These are phyloP conservation scores for Dipodomys spectabilis DNA, from an alignment of 2,113 vertebrate genomes.

Conservation along the genomic window DNA sequence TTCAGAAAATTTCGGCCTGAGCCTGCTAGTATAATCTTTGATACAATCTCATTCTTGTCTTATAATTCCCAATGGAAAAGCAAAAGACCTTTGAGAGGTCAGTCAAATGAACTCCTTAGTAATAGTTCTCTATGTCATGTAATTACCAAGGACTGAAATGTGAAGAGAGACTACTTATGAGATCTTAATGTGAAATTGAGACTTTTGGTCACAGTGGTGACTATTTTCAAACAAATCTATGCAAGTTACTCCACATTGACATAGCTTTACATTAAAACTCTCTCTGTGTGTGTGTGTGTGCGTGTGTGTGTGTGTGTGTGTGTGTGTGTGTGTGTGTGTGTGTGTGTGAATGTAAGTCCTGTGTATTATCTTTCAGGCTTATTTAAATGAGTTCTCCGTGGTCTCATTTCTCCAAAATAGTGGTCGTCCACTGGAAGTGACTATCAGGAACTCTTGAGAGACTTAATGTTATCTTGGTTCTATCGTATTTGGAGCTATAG, in stretches of 20 bases:
- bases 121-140: neutral
- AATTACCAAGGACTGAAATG: neutral
- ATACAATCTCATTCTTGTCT: neutral
- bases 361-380: neutral
- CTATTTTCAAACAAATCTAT: neutral
- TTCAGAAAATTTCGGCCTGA: too few relatives aligned
- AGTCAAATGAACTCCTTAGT: neutral
- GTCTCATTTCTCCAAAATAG: neutral
- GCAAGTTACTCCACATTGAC: neutral
- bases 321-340: too few relatives aligned
- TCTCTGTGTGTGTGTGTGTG: neutral
- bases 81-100: neutral
- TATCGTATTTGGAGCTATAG: neutral
- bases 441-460: neutral
- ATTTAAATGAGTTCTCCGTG: neutral
- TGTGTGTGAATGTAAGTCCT: neutral
- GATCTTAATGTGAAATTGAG: slow-evolving; percentile 22
- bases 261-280: neutral
- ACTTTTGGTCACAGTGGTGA: neutral
- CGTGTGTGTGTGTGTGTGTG: neutral
- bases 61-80: neutral
- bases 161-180: neutral
- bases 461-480: neutral
- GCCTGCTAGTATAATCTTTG: neutral
- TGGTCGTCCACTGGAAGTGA: neutral